Evolutionary conservation across 2,113 vertebrate species (phyloP), one percentile per base, ranked within the genome.

Genomic region (Paramisgurnus dabryanus): DNA sequence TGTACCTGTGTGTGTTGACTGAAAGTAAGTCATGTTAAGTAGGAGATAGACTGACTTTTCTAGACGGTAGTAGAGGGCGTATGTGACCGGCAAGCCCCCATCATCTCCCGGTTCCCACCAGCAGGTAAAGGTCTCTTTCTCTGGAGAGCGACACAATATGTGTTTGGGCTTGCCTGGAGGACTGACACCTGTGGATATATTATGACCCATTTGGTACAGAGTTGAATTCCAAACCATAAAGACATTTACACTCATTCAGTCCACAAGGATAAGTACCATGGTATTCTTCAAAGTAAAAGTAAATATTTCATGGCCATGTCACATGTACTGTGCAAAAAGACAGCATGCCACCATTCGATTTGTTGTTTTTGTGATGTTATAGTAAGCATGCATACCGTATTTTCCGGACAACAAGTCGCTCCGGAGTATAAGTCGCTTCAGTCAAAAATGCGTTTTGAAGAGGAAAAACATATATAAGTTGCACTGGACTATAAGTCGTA

Each of bases 51-150:
- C 87, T 94, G 87, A 98, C 96, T 92, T 93, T 88, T 98, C 95
- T 83, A 92, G 95, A 85, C 79, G 90, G 87, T 97, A 99, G 86
- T 91, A 93, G 47, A 99, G 90, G 0, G 92, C 92, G 12, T 97
- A 92, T 67, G 92, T 96, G 27, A 95, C 97, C 60, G 92, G 90
- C 76, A 94, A 90, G 61, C 95, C 95, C 45, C 95, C 95, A 39
- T 95, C 91, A 6, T 91, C 84, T 9, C 94, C 95, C 0, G 95
- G 93, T 40, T 94, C 89, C 97, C 97, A 99, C 96, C 96, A 96
- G 85, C 97, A 99, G 34, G 95, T 95, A 86, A 99, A 98, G 0
- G 97, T 97, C 89, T 98, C 95, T 83, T 96, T 98, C 79, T 97
- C 95, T 2, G 95, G 93, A 63, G 96, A 97, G 58, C 92, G 93